These are phyloP conservation scores for Acanthacorydalis orientalis DNA, from an alignment of 2,888 invertebrate genomes.

Conservation along the genomic window DNA sequence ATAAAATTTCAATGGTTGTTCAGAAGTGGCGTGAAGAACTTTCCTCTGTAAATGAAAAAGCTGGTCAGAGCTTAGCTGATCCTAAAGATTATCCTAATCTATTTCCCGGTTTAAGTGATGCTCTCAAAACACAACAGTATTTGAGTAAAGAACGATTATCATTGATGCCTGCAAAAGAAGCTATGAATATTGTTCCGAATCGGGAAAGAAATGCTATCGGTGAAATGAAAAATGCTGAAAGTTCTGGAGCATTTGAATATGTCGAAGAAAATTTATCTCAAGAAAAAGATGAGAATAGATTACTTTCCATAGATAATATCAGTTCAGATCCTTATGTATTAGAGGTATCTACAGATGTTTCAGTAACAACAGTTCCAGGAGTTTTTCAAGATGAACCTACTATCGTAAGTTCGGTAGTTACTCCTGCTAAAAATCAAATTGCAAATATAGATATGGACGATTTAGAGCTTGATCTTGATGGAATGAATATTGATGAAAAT, in stretches of 20 bases:
- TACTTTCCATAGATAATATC: constrained; percentile 9
- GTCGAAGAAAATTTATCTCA: constrained; percentile 15
- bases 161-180: constrained; percentile 40
- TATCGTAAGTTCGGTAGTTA: constrained; percentile 1
- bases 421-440: too few species aligned
- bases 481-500: constrained; percentile 61
- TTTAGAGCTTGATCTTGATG: constrained; percentile 69
- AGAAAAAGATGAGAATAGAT: constrained; percentile 1
- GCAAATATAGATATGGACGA: constrained; percentile 34
- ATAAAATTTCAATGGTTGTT: constrained; percentile 74
- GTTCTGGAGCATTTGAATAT: constrained; percentile 28
- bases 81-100: constrained; percentile 92
- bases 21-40: constrained; percentile 75
- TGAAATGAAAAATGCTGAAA: constrained; percentile 49
- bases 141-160: constrained; percentile 29
- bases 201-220: constrained; percentile 50
- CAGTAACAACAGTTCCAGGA: constrained; percentile 4
- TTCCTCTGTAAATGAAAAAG: constrained; percentile 67
- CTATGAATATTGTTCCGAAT: constrained; percentile 35
- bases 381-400: neutral
- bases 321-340: constrained; percentile 5
- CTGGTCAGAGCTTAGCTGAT: constrained; percentile 88
- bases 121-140: constrained; percentile 53
- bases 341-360: neutral
- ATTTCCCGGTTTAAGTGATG: constrained; percentile 69